Percentiles rank a stretch among this genome's conserved stretches.
phyloP scores from a whole-genome alignment of 2,888 invertebrate genomes.

The Diadegma fenestrale region DNA sequence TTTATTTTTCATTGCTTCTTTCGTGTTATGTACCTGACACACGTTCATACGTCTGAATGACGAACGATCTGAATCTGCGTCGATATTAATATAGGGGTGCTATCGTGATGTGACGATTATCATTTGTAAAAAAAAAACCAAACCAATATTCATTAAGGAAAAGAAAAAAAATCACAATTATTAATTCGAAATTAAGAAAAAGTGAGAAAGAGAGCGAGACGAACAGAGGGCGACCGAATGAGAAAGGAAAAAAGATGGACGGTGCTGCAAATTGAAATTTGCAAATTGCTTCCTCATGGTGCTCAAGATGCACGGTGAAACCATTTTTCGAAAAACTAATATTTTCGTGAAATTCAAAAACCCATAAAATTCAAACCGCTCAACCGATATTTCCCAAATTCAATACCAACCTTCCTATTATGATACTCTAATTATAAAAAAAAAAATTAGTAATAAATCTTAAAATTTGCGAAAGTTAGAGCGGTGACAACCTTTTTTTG shows the following conservation, averaged over 20 bases:
- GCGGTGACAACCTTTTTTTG: too few species aligned
- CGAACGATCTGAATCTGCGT: slow-evolving; percentile 42
- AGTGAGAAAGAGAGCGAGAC: slow-evolving; percentile 45
- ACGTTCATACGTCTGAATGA: slow-evolving; percentile 27
- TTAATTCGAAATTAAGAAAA: slow-evolving; percentile 46
- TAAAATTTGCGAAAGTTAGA: too few species aligned
- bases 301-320: too few species aligned
- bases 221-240: slow-evolving; percentile 27
- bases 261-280: too few species aligned
- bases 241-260: neutral
- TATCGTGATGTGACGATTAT: slow-evolving; percentile 36
- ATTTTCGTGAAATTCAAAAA: too few species aligned
- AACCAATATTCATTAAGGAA: neutral
- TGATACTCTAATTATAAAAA: too few species aligned
- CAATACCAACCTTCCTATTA: too few species aligned
- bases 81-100: slow-evolving; percentile 30
- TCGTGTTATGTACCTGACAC: slow-evolving; percentile 66
- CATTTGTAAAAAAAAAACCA: slow-evolving; percentile 39
- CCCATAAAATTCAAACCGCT: too few species aligned
- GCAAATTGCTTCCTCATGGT: too few species aligned
- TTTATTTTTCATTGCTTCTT: slow-evolving; percentile 66
- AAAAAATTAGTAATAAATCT: too few species aligned
- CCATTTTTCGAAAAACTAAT: too few species aligned
- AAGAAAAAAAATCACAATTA: slow-evolving; percentile 9
- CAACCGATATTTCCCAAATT: too few species aligned